phyloP scores from a whole-genome alignment of 2,797 vertebrate species.

The Pangasius mekongensis region DNA sequence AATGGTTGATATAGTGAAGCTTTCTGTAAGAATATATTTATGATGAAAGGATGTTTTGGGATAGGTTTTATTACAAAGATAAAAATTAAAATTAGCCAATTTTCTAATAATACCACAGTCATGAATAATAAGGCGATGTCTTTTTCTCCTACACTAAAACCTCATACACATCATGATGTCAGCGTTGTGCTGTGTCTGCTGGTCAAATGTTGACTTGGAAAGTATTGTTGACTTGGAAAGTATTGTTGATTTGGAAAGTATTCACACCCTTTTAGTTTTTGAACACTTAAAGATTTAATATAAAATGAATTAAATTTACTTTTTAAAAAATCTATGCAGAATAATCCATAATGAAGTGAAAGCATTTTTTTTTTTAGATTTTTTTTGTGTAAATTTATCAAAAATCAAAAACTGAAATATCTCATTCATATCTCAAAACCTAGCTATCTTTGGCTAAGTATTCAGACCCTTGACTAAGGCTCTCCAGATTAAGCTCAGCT shows the following conservation, averaged over 20 bases:
- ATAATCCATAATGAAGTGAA: not conserved
- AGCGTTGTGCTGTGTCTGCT: not conserved
- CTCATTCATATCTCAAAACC: not conserved
- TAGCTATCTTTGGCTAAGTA: not conserved
- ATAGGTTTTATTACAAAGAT: not conserved
- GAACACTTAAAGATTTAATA: not conserved
- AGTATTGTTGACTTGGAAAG: not conserved
- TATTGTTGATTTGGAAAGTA: not conserved
- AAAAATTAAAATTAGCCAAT: not conserved
- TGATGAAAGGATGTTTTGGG: not conserved
- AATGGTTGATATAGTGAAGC: not conserved
- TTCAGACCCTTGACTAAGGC: not conserved
- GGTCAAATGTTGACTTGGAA: not conserved
- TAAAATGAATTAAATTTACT: not conserved
- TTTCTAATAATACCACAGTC: not conserved
- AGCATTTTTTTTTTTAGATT: too few relatives aligned
- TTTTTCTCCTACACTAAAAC: not conserved
- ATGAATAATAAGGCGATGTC: not conserved
- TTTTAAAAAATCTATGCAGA: not conserved
- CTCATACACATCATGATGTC: not conserved
- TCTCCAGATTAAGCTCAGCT: not conserved
- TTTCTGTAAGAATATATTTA: not conserved
- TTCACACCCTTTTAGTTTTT: not conserved
- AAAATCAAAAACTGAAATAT: not conserved
- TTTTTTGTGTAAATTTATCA: not conserved